Evolutionary conservation across 2,113 vertebrate species (phyloP).

Genomic region (Triplophysa tibetana): DNA sequence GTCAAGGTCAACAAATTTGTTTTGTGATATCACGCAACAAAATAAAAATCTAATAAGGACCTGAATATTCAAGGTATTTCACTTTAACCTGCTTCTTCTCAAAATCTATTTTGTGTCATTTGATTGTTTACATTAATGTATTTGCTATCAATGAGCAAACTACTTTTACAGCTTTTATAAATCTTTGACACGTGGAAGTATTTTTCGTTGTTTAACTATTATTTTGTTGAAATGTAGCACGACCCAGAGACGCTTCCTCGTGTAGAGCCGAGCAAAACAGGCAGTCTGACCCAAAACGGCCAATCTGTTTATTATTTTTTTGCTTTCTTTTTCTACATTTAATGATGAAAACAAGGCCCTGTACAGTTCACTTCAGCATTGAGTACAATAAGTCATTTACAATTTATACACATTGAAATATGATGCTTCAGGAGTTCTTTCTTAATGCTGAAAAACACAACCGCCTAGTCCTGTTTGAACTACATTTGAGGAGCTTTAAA

Average conservation of each 20-base stretch:
- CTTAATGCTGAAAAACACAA: slow-evolving; percentile 78
- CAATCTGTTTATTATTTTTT: slow-evolving; percentile 71
- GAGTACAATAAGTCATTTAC: slow-evolving; percentile 99
- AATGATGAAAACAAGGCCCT: slow-evolving; percentile 98
- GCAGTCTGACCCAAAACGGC: slow-evolving; percentile 62
- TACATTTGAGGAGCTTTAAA: slow-evolving; percentile 80
- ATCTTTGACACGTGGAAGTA: too few species aligned
- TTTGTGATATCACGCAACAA: too few species aligned
- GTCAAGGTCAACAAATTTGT: too few species aligned
- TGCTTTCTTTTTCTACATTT: slow-evolving; percentile 86
- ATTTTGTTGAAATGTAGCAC: too few species aligned
- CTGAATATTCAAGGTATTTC: too few species aligned
- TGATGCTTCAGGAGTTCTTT: slow-evolving; percentile 73
- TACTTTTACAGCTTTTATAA: too few species aligned
- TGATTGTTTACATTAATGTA: too few species aligned
- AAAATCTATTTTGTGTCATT: too few species aligned
- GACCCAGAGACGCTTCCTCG: not conserved
- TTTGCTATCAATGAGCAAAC: too few species aligned
- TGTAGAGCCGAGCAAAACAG: slow-evolving; percentile 26
- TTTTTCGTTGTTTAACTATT: too few species aligned
- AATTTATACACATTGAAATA: slow-evolving; percentile 97
- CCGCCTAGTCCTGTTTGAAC: slow-evolving; percentile 65
- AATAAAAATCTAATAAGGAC: too few species aligned
- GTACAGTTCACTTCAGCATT: slow-evolving; percentile 96
- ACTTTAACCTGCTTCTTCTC: too few species aligned